Base-by-base conservation (phyloP, 2,797 vertebrate species). In the Yasuhikotakia modesta region DNA sequence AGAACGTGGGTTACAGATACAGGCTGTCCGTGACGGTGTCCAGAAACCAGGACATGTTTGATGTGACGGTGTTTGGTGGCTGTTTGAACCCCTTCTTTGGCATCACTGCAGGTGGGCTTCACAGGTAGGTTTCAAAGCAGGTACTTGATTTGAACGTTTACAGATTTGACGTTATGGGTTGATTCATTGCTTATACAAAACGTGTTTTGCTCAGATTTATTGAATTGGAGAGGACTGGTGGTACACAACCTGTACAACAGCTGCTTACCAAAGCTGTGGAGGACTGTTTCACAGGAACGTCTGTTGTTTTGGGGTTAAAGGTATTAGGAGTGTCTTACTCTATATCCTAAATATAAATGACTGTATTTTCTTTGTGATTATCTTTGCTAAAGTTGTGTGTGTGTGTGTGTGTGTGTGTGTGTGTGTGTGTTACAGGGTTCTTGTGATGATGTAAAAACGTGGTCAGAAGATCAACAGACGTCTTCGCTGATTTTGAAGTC, bases 261-360 rank as follows among this genome's bases (percentile, higher is more conserved):
- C 79, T 90, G 0, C 83, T 98, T 81, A 79, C 84, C 80, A 93
- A 93, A 90, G 95, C 97, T 17, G 95, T 96, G 0, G 85, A 95
- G 86, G 89, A 91, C 67, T 97, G 95, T 91, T 97, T 99, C 84
- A 79, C 96, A 78, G 96, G 96, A 75, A 95, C 89, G 90, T 93
- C 85, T 85, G 96, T 99, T 82, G 79, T 96, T 80, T 99, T 99
- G 92, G 94, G 95, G 82, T 87, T 98, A 68, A 96, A 96, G 96
- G 97, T 98, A 93, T 50, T 53, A 5, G 55, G 65, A 7, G 17
- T 14, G 1, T 70, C 17, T 7, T 2, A 2, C 5, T 2, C 22
- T 73, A 3, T 63, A 74, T 19, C 48, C n/a, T 4, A 8, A 11
- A 3, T 55, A 61, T 21, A 39, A 19, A n/a, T n/a, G n/a, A n/a